phyloP scores from a whole-genome alignment of 1,140 invertebrate species.

The Anastrepha obliqua region DNA sequence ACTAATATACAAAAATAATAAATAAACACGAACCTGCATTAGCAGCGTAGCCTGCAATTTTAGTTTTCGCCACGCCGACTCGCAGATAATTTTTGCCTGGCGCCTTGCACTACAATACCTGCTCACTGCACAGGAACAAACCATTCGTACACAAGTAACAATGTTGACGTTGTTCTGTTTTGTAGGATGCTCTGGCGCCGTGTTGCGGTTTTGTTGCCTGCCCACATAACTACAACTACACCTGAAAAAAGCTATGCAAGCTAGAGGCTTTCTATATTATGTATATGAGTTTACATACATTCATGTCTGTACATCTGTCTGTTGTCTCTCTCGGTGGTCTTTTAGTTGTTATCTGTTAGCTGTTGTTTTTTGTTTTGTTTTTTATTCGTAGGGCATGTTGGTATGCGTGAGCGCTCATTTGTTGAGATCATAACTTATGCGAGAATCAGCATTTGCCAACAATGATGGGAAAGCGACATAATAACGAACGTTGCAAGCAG shows the following conservation, averaged over 20 bases:
- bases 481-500: background rate
- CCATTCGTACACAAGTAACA: constrained; percentile 9
- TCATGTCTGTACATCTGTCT: background rate
- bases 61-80: constrained; percentile 23
- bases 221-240: background rate
- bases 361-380: background rate
- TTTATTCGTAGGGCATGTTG: background rate
- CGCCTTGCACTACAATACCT: constrained; percentile 16
- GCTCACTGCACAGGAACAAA: constrained; percentile 37
- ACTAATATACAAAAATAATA: constrained; percentile 16
- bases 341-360: background rate
- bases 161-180: background rate
- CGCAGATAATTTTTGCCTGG: background rate
- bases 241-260: constrained; percentile 9
- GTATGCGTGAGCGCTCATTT: constrained; percentile 4
- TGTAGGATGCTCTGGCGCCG: background rate
- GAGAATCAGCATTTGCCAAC: constrained; percentile 29
- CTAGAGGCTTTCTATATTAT: background rate
- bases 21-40: constrained; percentile 15
- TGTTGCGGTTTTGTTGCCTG: constrained; percentile 15
- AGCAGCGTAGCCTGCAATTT: constrained; percentile 15
- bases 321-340: background rate
- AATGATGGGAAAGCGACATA: background rate
- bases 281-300: background rate
- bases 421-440: constrained; percentile 15